Evolutionary conservation across 2,888 invertebrate genomes (phyloP).

Genomic region (Tinea semifulvella): DNA sequence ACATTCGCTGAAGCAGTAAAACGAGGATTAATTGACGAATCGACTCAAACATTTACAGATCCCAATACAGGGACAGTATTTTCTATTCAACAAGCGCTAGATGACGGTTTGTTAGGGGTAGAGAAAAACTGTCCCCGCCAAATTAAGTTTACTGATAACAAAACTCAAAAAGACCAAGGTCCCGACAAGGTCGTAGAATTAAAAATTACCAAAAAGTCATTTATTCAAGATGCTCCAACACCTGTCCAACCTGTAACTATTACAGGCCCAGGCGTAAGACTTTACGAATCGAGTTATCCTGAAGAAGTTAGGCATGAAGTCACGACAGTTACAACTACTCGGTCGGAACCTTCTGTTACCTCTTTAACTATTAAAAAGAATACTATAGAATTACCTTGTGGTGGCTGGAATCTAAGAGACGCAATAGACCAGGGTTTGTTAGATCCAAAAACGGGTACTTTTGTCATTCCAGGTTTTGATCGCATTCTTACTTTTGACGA

Average conservation of each 20-base stretch:
- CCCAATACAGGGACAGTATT: slow-evolving; percentile 77
- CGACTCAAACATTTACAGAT: slow-evolving; percentile 78
- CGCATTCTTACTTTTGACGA: slow-evolving; percentile 86
- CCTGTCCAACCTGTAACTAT: slow-evolving; percentile 64
- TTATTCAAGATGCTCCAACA: slow-evolving; percentile 55
- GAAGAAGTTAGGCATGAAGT: slow-evolving; percentile 34
- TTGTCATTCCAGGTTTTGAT: slow-evolving; percentile 88
- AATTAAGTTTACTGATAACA: slow-evolving; percentile 46
- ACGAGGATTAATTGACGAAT: slow-evolving; percentile 82
- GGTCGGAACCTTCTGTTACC: slow-evolving; percentile 58
- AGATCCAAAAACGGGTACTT: slow-evolving; percentile 83
- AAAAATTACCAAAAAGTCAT: slow-evolving; percentile 62
- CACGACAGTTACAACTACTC: slow-evolving; percentile 46
- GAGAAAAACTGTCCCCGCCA: slow-evolving; percentile 61
- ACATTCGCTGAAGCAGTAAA: slow-evolving; percentile 82
- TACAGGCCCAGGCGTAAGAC: slow-evolving; percentile 63
- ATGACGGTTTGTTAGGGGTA: slow-evolving; percentile 74
- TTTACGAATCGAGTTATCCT: slow-evolving; percentile 30
- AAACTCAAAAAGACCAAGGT: slow-evolving; percentile 42
- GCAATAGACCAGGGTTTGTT: slow-evolving; percentile 85
- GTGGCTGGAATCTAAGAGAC: slow-evolving; percentile 84
- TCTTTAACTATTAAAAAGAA: slow-evolving; percentile 70
- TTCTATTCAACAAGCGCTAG: slow-evolving; percentile 80
- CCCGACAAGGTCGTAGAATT: slow-evolving; percentile 60
- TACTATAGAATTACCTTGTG: slow-evolving; percentile 80